Percentiles rank a stretch among this genome's conserved stretches.
Evolutionary conservation across 1,140 invertebrate species (phyloP).

Genomic region (Sitophilus oryzae): DNA sequence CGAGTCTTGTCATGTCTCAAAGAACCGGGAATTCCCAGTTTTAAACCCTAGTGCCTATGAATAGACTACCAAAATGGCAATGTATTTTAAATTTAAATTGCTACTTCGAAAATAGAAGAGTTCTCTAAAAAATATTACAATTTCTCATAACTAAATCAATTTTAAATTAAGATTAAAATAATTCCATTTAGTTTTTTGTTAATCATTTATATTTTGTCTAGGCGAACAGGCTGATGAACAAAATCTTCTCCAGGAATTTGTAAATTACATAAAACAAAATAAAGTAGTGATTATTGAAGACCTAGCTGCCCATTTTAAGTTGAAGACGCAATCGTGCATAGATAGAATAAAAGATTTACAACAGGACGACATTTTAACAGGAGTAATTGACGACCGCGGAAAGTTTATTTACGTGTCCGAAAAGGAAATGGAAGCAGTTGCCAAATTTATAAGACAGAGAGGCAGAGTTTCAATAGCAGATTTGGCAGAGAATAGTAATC

Average conservation of each 20-base stretch:
- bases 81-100: too few relatives aligned
- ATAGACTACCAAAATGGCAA: too few relatives aligned
- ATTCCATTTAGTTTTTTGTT: not conserved
- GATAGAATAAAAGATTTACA: conserved; percentile 84
- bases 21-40: too few relatives aligned
- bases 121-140: too few relatives aligned
- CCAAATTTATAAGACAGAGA: conserved; percentile 92
- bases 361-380: conserved; percentile 71
- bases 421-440: conserved; percentile 85
- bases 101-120: too few relatives aligned
- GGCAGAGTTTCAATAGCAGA: conserved; percentile 91
- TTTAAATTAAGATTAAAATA: not conserved
- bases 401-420: conserved; percentile 98
- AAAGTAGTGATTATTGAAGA: conserved; percentile 97
- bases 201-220: not conserved
- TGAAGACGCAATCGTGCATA: conserved; percentile 87
- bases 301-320: conserved; percentile 80
- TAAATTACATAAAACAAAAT: conserved; percentile 77
- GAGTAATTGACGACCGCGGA: conserved; percentile 97
- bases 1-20: too few relatives aligned
- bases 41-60: too few relatives aligned
- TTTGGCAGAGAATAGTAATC: conserved; percentile 89
- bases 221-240: conserved; percentile 59
- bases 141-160: not conserved
- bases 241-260: conserved; percentile 70